Evolutionary conservation across 1,140 invertebrate species (phyloP).

Genomic region (Bathynomus jamesi): DNA sequence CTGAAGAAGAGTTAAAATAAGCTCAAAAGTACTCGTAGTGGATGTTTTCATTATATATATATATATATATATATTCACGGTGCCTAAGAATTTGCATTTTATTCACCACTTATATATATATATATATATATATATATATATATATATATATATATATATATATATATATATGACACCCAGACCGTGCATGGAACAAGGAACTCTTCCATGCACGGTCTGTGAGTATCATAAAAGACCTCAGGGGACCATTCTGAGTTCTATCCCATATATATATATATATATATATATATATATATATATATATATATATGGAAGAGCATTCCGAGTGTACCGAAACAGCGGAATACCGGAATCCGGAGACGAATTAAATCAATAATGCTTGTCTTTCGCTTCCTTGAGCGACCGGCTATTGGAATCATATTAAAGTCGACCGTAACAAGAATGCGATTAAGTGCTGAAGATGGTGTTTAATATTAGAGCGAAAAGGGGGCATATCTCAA

Average conservation of each 20-base stretch:
- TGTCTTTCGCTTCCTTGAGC: slow-evolving; percentile 32
- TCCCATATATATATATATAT: not conserved
- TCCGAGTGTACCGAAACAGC: not conserved
- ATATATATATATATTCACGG: not conserved
- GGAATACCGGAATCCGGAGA: not conserved
- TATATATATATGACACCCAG: not conserved
- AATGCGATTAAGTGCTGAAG: slow-evolving; percentile 37
- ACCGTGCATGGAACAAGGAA: not conserved
- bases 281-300: not conserved
- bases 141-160: not conserved
- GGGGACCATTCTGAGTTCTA: too few relatives aligned
- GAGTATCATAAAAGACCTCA: too few relatives aligned
- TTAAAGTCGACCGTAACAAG: slow-evolving; percentile 37
- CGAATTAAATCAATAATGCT: slow-evolving; percentile 31
- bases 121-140: not conserved
- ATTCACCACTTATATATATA: not conserved
- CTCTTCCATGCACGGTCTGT: too few relatives aligned
- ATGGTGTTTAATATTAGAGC: slow-evolving; percentile 35
- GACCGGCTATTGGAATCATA: slow-evolving; percentile 36
- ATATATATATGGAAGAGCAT: not conserved
- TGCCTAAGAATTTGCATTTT: too few relatives aligned
- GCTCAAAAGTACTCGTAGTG: too few relatives aligned
- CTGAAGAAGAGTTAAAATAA: too few relatives aligned
- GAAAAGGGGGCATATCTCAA: slow-evolving; percentile 18
- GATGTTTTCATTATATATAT: not conserved